Conservation (phyloP, 1,140 invertebrate genomes). For the Dendrolimus punctatus region DNA sequence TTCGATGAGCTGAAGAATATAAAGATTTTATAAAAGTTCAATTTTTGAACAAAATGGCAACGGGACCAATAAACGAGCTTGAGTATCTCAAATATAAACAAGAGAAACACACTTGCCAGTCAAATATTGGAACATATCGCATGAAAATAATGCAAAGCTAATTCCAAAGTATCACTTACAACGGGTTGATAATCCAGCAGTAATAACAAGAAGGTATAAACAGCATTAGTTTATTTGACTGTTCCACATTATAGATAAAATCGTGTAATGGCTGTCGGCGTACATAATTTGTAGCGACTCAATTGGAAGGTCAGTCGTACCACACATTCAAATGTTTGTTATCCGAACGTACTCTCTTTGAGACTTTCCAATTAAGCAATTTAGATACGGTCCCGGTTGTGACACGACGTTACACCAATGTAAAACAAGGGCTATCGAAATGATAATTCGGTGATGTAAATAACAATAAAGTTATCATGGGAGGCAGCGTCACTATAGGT, state of each 20-base stretch:
- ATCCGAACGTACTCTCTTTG: constrained; percentile 36
- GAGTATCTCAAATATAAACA: too few relatives aligned
- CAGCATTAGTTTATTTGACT: constrained; percentile 27
- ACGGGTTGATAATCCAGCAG: constrained; percentile 21
- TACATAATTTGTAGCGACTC: constrained; percentile 28
- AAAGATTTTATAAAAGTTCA: too few relatives aligned
- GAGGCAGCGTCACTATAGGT: constrained; percentile 52
- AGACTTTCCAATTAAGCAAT: constrained; percentile 69
- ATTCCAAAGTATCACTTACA: constrained; percentile 23
- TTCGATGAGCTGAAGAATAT: too few relatives aligned
- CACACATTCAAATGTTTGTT: constrained; percentile 42
- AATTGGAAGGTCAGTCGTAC: constrained; percentile 37
- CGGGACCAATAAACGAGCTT: too few relatives aligned
- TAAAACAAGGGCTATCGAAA: constrained; percentile 66
- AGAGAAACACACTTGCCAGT: too few relatives aligned
- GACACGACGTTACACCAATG: constrained; percentile 61
- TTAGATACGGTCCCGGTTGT: constrained; percentile 58
- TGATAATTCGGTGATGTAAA: constrained; percentile 68
- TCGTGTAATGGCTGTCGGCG: constrained; percentile 24
- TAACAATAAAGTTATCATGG: constrained; percentile 69
- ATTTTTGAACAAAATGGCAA: too few relatives aligned
- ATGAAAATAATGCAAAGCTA: constrained; percentile 18
- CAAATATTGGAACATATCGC: constrained; percentile 13
- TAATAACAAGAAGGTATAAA: constrained; percentile 25
- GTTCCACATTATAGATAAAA: constrained; percentile 29